A percentile compares a stretch with the other conserved stretches of the same genome.
These are phyloP conservation scores for Tipula confusa DNA, from an alignment of 2,888 invertebrate genomes.

Conservation along the genomic window DNA sequence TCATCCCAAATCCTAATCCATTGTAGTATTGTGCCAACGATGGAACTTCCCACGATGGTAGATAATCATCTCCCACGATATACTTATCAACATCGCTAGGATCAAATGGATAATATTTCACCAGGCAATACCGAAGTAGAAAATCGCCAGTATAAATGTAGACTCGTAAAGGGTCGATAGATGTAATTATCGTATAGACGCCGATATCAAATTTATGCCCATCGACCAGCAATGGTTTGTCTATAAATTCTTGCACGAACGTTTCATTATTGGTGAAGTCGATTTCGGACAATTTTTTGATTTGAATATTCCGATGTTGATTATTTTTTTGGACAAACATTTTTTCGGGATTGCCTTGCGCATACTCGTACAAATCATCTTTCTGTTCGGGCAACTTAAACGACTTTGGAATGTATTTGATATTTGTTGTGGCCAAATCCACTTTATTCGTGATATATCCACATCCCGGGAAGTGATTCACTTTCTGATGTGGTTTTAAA, in stretches of 20 bases:
- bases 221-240: slow-evolving; percentile 83
- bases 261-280: slow-evolving; percentile 65
- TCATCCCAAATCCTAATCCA: slow-evolving; percentile 74
- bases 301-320: slow-evolving; percentile 80
- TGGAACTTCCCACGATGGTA: slow-evolving; percentile 90
- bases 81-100: slow-evolving; percentile 75
- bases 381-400: slow-evolving; percentile 80
- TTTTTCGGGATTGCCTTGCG: slow-evolving; percentile 60
- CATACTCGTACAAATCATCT: slow-evolving; percentile 64
- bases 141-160: slow-evolving; percentile 89
- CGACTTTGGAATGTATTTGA: slow-evolving; percentile 78
- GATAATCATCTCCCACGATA: slow-evolving; percentile 89
- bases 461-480: slow-evolving; percentile 93
- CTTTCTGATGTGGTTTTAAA: slow-evolving; percentile 67
- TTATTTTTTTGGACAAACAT: slow-evolving; percentile 90
- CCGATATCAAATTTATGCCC: slow-evolving; percentile 97
- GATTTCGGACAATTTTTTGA: slow-evolving; percentile 65
- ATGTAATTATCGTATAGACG: slow-evolving; percentile 86
- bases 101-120: slow-evolving; percentile 88
- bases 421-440: slow-evolving; percentile 73
- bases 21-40: slow-evolving; percentile 67
- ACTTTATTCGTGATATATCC: slow-evolving; percentile 92
- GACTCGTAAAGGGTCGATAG: slow-evolving; percentile 80
- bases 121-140: slow-evolving; percentile 83
- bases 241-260: slow-evolving; percentile 89